Evolutionary conservation across 2,113 vertebrate species (phyloP).

Genomic region (Carassius auratus): DNA sequence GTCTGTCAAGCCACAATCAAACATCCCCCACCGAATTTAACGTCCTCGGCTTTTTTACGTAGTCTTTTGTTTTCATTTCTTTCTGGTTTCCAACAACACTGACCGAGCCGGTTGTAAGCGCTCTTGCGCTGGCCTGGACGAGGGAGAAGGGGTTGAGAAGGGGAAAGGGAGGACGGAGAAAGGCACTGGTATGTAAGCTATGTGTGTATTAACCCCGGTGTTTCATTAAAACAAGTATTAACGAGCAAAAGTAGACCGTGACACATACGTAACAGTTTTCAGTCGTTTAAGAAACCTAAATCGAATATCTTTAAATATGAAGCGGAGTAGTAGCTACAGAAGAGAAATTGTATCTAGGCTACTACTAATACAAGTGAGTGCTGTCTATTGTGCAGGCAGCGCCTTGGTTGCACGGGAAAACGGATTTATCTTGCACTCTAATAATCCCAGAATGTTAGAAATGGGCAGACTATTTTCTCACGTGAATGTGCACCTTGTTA

Average conservation of each 20-base stretch:
- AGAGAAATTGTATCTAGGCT: too few relatives aligned
- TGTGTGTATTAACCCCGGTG: not conserved
- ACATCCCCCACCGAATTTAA: not conserved
- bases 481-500: not conserved
- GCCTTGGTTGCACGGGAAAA: slow-evolving; percentile 9
- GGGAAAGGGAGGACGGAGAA: slow-evolving; percentile 1
- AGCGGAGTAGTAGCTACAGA: not conserved
- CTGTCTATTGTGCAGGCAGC: slow-evolving; percentile 21
- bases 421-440: slow-evolving; percentile 8
- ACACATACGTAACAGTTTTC: not conserved
- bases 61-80: slow-evolving; percentile 6
- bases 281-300: not conserved
- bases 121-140: slow-evolving; percentile 29
- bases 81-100: slow-evolving; percentile 4
- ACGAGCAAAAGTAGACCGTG: not conserved
- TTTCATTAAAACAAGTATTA: not conserved
- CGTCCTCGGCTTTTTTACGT: not conserved
- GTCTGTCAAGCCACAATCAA: not conserved
- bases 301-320: not conserved
- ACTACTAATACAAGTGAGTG: not conserved
- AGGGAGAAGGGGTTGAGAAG: slow-evolving; percentile 23
- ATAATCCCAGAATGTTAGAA: slow-evolving; percentile 6
- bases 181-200: slow-evolving; percentile 9
- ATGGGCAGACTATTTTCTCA: slow-evolving; percentile 13
- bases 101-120: slow-evolving; percentile 21